Evolutionary conservation across 2,797 vertebrate genomes (phyloP), one percentile per base, ranked within the genome.

Genomic region (Enteromius argenteus): DNA sequence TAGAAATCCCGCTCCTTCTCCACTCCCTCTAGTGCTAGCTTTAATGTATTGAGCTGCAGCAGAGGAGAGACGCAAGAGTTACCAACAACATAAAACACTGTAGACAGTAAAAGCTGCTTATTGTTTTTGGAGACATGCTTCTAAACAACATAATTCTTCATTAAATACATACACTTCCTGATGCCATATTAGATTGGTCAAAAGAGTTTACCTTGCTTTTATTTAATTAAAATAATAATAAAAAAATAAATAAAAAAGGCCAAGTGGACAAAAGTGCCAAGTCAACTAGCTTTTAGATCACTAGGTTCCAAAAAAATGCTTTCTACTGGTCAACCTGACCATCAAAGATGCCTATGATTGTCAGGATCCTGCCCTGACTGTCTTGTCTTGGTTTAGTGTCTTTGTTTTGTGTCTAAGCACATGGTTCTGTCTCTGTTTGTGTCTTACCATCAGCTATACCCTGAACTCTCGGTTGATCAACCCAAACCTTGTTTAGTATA

Each of bases 1-100:
- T 99, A 99, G 95, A 98, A 99, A 94, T 99, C 98, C 90, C 98
- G 95, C 93, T 99, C 98, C 91, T 99, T 99, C 92, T 99, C 98
- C 90, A 98, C 96, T 0, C 98, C 98, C 94, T 99, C 98, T 87
- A 99, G 96, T 89, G 97, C 97, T 90, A 94, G 93, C 94, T 99
- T 99, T 96, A 99, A 94, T 42, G 97, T 97, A 94, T 97, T 97
- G 92, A 99, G 94, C 98, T 99, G 87, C 14, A 21, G 69, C 72
- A 17, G 53, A 77, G 81, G 4, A 1, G 58, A 46, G 35, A 56
- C 17, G 15, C 21, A 27, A 56, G 11, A 37, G 19, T 75, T 53
- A 32, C 6, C 0, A 72, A 27, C 9, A 10, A 67, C 32, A 67
- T 39, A 39, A 68, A 39, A 68, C 10, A 27, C 69, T 27, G 69